Base-by-base conservation (phyloP, 2,113 vertebrate species). In the Caranx ignobilis region DNA sequence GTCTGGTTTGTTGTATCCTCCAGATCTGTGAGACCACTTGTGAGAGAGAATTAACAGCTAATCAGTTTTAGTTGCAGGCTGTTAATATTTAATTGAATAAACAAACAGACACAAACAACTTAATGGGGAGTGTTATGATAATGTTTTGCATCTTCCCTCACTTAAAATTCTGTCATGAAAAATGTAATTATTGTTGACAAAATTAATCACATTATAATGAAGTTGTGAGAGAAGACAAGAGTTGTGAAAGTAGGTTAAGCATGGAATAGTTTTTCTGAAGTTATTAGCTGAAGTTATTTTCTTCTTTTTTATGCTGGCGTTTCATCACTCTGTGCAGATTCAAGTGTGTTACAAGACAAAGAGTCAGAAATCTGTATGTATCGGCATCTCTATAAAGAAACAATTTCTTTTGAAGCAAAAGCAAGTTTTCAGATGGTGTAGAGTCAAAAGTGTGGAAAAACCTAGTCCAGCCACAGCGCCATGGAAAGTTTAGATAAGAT, bases 31-130 rank as follows among this genome's bases (percentile, higher is more conserved):
- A 87, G 88, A 74, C 82, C 85, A 85, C 82, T 87, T 82, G 71
- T 79, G 88, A 86, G 21, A 75, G 77, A 90, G 77, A 81, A 88
- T 91, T 87, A 80, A 86, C 63, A 71, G 82, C 83, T 92, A 85
- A 94, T 92, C 92, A 88, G 71, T 91, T 88, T 88, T 68, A 89
- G 83, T 89, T 81, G 63, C 75, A 84, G 71, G 71, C 87, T 88
- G 87, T 94, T 90, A 93, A 92, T 93, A 92, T 93, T 93, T 92
- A 91, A 94, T 94, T 92, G 88, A 89, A 89, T 92, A 92, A 92
- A 91, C 87, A 90, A 87, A 93, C 84, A 89, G 80, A 83, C 81
- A 89, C 90, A 92, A 92, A 94, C 90, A 89, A 89, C 88, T 90
- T 92, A 92, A 93, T 85, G 60, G 87, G 79, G 81, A 90, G 71